Evolutionary conservation across 1,140 invertebrate species (phyloP), one percentile per base, ranked within the genome.

Genomic region (Agrypnia vestita): DNA sequence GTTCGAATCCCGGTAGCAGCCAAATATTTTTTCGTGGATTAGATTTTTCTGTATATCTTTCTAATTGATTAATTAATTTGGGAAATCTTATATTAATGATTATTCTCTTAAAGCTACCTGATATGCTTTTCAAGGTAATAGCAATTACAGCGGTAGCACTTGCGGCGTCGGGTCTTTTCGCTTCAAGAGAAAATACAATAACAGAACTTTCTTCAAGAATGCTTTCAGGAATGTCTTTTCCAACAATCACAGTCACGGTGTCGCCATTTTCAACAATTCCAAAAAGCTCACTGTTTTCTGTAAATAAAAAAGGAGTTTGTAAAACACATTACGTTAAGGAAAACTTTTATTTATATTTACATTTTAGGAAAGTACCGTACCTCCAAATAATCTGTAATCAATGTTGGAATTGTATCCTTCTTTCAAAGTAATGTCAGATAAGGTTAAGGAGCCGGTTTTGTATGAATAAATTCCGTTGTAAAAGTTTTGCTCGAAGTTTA

Each of bases 391-490:
- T 6, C 19, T 11, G 59, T 79, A 82, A 47, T 76, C 21, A 75
- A 76, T 19, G 55, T 64, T 47, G 11, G 25, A 46, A 10, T 7
- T 51, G 69, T 82, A 79, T 69, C 76, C 80, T 59, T 76, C 61
- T 49, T 64, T 46, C 25, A 82, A 15, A 15, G 43, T 76, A 3
- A 82, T 79, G 19, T 69, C 19, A 9, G 71, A 35, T 46, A 61
- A 15, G 43, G 15, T 35, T 25, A 81, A 51, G 0, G 12, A 8
- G 13, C 51, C 15, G 11, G 56, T 61, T 64, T 25, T 25, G 62
- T 78, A 77, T 0, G 49, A n/a, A 44, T 80, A 80, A 67, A 17
- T 61, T 69, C 74, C 75, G 7, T 67, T 43, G 49, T 81, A 81
- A 64, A 78, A 53, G 17, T 15, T 47, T n/a, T 78, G 9, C 7